Base-by-base conservation (phyloP, 1,140 invertebrate species). In the Helicoverpa zea region DNA sequence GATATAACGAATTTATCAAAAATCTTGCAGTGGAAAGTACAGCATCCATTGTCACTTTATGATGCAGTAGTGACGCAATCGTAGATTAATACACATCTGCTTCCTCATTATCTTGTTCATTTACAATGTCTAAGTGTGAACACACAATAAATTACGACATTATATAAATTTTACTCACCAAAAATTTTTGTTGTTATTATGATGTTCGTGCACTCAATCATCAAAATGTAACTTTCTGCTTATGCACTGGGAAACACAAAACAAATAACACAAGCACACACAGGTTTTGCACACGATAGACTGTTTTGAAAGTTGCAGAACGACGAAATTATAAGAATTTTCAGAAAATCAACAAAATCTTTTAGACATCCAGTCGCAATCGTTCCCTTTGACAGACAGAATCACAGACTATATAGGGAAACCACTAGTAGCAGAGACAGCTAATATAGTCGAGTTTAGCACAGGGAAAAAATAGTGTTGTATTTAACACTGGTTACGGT, bases 101-200 rank as follows among this genome's bases (percentile, higher is more conserved):
- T 23, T 3, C 11, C 9, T 13, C 12, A 49, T 66, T 47, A 23
- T 51, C 14, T 61, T 12, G 18, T 5, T 12, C 49, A 68, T 2
- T 49, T 10, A 47, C 9, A 2, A 3, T 10, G 16, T 68, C 0
- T 23, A 49, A 68, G 2, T 16, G 43, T 12, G 23, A 16, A 66
- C 12, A 9, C 16, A 14, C 29, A 63, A 3, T 47, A n/a, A 43
- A 72, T 72, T 29, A 18, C 4, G 52, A 5, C 30, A 52, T 30
- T 52, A 54, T 51, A 29, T 52, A 14, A 64, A 85, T 63, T 47
- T 16, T 59, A 86, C 84, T 83, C 18, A 86, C 84, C 81, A 58
- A 84, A 79, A 43, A 43, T 43, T 80, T 75, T 78, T 80, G 76
- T 54, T 82, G 73, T 61, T 75, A 79, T 82, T 79, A 59, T 82